Percentiles rank a stretch among this genome's conserved stretches.
Evolutionary conservation across 1,140 invertebrate genomes (phyloP).

Genomic region (Hestina assimilis): DNA sequence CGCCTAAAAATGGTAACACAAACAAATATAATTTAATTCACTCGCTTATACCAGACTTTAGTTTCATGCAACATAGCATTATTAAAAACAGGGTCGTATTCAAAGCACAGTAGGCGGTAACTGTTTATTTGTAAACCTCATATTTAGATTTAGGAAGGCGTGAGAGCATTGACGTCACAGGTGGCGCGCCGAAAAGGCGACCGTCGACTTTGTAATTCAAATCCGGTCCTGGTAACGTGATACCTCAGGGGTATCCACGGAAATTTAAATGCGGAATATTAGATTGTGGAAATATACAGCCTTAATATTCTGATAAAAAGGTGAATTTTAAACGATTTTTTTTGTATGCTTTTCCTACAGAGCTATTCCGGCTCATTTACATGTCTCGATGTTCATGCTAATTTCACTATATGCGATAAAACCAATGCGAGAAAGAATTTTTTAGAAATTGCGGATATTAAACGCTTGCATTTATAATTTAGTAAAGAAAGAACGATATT

Average conservation of each 20-base stretch:
- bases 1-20: background rate
- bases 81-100: conserved; percentile 16
- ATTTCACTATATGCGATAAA: conserved; percentile 7
- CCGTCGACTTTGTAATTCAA: conserved; percentile 40
- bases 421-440: background rate
- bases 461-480: too few species aligned
- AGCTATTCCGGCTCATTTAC: conserved; percentile 5
- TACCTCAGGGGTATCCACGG: conserved; percentile 28
- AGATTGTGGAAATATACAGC: conserved; percentile 35
- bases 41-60: conserved; percentile 11
- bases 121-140: conserved; percentile 12
- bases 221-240: conserved; percentile 28
- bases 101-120: background rate
- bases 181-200: conserved; percentile 29
- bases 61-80: conserved; percentile 7
- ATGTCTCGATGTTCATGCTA: conserved; percentile 13
- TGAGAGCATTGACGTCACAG: conserved; percentile 21
- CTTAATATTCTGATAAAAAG: conserved; percentile 13
- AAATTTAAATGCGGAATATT: conserved; percentile 37
- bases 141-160: conserved; percentile 15
- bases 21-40: conserved; percentile 9
- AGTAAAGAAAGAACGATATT: too few species aligned
- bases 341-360: background rate
- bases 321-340: conserved; percentile 21
- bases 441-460: too few species aligned